Conservation (phyloP, 2,797 vertebrate species). For the Chelidonichthys spinosus region DNA sequence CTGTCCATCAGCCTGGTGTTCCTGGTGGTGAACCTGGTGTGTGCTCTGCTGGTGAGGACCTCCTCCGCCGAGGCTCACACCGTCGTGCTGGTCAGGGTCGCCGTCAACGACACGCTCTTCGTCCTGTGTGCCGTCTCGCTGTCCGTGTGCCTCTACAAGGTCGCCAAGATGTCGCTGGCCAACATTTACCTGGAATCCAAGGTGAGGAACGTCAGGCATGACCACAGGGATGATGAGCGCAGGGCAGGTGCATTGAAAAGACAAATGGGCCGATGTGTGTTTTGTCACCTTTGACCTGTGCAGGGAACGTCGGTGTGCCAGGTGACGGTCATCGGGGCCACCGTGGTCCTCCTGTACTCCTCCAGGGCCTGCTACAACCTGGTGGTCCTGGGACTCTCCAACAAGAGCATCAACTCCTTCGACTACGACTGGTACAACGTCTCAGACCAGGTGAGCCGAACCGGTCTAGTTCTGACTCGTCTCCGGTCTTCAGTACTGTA, state of each 20-base stretch:
- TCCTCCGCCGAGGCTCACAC: constrained; percentile 87
- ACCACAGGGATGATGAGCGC: background rate
- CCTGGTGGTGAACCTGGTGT: constrained; percentile 93
- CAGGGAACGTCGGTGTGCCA: constrained; percentile 98
- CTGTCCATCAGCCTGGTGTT: constrained; percentile 92
- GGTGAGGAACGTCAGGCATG: constrained; percentile 76
- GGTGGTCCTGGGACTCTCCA: constrained; percentile 90
- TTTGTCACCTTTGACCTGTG: constrained; percentile 9
- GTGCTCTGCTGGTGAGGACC: constrained; percentile 93
- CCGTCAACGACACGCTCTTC: constrained; percentile 95
- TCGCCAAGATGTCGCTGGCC: constrained; percentile 97
- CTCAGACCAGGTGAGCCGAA: constrained; percentile 90
- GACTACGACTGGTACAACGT: constrained; percentile 99
- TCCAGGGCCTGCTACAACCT: constrained; percentile 97
- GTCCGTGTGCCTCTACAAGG: constrained; percentile 95
- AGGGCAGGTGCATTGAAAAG: no score
- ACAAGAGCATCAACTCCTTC: constrained; percentile 91
- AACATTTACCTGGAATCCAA: constrained; percentile 98
- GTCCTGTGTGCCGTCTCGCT: constrained; percentile 95
- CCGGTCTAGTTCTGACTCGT: no score
- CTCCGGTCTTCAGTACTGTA: no score
- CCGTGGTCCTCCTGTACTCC: constrained; percentile 91
- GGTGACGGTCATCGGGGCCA: constrained; percentile 90
- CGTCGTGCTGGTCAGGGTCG: constrained; percentile 92
- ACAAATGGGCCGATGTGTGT: no score